phyloP scores from a whole-genome alignment of 2,113 vertebrate genomes.

The Arizona elegans region DNA sequence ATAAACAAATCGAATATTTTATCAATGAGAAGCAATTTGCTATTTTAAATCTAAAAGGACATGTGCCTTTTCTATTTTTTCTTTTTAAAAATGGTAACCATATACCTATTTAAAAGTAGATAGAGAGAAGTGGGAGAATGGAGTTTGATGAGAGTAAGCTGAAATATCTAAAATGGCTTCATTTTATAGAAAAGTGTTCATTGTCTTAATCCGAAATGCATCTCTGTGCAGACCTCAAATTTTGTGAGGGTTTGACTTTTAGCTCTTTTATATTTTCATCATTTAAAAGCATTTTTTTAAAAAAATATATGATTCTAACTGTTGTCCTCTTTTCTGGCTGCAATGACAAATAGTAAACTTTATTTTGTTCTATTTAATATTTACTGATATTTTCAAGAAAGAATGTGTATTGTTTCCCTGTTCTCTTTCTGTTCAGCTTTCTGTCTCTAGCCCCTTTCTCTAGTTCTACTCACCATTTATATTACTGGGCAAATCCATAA shows the following conservation, averaged over 20 bases:
- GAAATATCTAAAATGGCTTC: constrained; percentile 31
- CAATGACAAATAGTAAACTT: not conserved
- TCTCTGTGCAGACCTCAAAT: constrained; percentile 37
- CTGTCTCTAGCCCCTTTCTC: not conserved
- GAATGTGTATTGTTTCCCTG: not conserved
- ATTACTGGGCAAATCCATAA: not conserved
- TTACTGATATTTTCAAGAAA: not conserved
- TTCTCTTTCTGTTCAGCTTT: not conserved
- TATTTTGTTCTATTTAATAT: not conserved
- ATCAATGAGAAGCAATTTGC: not conserved
- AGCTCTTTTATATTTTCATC: not conserved
- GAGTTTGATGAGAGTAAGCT: not conserved
- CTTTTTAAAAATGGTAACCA: not conserved
- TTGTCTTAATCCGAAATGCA: constrained; percentile 50
- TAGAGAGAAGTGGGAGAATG: not conserved
- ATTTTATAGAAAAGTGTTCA: constrained; percentile 38
- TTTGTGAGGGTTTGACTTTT: not conserved
- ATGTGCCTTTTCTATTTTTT: not conserved
- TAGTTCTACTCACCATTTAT: not conserved
- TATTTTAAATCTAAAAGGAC: not conserved
- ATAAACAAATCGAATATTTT: not conserved
- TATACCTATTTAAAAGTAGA: not conserved
- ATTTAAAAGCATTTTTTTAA: not conserved
- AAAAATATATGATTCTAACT: accelerated
- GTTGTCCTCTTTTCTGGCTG: accelerated